Evolutionary conservation across 1,140 invertebrate species (phyloP).

Genomic region (Chrysoperla carnea): DNA sequence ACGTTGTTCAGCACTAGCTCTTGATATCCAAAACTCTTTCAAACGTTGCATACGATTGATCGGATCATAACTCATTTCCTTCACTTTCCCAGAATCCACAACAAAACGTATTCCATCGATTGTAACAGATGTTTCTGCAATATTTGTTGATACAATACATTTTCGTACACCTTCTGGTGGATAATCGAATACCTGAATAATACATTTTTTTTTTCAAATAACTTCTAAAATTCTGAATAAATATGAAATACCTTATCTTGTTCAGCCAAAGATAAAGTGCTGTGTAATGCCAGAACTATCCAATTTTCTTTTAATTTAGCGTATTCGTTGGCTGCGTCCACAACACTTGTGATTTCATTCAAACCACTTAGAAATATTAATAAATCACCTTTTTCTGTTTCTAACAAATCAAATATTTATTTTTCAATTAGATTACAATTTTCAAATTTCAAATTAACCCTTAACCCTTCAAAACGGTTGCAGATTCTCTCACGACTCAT

Average conservation of each 20-base stretch:
- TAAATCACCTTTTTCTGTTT: constrained; percentile 81
- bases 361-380: constrained; percentile 94
- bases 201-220: background rate
- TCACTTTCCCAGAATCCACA: constrained; percentile 91
- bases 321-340: constrained; percentile 76
- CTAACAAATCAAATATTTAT: constrained; percentile 27
- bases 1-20: constrained; percentile 92
- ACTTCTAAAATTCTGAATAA: constrained; percentile 1
- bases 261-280: constrained; percentile 77
- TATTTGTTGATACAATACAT: constrained; percentile 98
- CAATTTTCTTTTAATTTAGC: constrained; percentile 65
- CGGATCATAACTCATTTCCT: constrained; percentile 89
- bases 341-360: constrained; percentile 81
- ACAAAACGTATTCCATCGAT: constrained; percentile 98
- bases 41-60: constrained; percentile 61
- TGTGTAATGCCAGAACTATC: constrained; percentile 92
- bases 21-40: constrained; percentile 93
- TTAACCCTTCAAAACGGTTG: too few relatives aligned
- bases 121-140: constrained; percentile 97
- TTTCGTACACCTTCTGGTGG: constrained; percentile 89
- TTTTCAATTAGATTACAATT: constrained; percentile 4
- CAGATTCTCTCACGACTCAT: constrained; percentile 60
- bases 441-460: constrained; percentile 7
- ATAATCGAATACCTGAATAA: constrained; percentile 81
- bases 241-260: constrained; percentile 70